Evolutionary conservation across 2,797 vertebrate genomes (phyloP).

Genomic region (Orestias chungarensis): DNA sequence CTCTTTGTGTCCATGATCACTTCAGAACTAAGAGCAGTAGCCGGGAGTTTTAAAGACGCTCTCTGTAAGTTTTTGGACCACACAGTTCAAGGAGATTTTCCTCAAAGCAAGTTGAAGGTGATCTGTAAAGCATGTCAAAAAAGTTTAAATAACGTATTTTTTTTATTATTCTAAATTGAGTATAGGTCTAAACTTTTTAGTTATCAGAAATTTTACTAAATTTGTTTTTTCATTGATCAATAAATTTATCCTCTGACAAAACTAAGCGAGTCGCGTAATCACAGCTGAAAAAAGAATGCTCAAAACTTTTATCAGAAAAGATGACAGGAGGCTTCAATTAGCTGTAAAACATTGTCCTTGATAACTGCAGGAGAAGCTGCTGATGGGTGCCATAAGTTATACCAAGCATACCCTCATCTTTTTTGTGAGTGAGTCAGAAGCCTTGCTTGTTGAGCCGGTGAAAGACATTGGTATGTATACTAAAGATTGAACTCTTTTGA

Average conservation of each 20-base stretch:
- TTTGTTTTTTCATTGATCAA: slow-evolving; percentile 22
- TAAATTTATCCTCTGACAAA: slow-evolving; percentile 17
- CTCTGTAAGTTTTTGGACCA: not conserved
- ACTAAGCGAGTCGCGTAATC: slow-evolving; percentile 11
- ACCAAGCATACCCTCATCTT: slow-evolving; percentile 16
- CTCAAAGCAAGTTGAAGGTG: not conserved
- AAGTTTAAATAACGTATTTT: not conserved
- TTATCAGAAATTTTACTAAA: slow-evolving; percentile 3
- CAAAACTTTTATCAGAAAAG: slow-evolving; percentile 8
- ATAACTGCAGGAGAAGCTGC: slow-evolving; percentile 11
- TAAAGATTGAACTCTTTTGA: not conserved
- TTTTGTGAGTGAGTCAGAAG: slow-evolving; percentile 24
- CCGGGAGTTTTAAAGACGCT: not conserved
- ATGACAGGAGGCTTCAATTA: not conserved
- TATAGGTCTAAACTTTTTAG: not conserved
- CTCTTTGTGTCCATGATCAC: not conserved
- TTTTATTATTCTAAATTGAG: not conserved
- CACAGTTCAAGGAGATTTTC: not conserved
- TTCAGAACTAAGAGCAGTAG: not conserved
- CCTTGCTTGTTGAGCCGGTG: slow-evolving; percentile 26
- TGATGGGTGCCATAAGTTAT: slow-evolving; percentile 35
- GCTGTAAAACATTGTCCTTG: slow-evolving; percentile 25
- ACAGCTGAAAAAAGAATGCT: slow-evolving; percentile 3
- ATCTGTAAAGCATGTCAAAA: not conserved
- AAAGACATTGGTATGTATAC: slow-evolving; percentile 17